These are phyloP conservation scores for Dinoponera quadriceps DNA, from an alignment of 1,140 invertebrate genomes.

Conservation along the genomic window DNA sequence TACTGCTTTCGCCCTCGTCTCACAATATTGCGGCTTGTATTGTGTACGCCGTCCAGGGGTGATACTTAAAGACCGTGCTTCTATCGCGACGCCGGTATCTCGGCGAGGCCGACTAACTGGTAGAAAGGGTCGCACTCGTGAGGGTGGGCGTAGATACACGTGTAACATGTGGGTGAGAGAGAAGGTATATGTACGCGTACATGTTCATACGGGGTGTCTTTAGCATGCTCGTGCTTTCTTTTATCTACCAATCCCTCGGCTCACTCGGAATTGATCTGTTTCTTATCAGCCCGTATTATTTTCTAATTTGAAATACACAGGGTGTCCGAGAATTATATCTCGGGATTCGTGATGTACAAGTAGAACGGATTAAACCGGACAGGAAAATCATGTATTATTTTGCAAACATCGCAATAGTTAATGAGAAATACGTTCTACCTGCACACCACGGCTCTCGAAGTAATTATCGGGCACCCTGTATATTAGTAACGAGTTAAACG, in stretches of 20 bases:
- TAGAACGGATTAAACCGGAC: too few species aligned
- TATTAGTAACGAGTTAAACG: too few species aligned
- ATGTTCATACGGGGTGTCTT: not conserved
- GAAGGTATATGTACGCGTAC: not conserved
- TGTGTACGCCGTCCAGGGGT: conserved; percentile 56
- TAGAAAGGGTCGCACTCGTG: conserved; percentile 41
- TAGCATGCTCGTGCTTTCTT: not conserved
- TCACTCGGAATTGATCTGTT: not conserved
- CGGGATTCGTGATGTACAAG: too few species aligned
- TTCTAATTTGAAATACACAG: not conserved
- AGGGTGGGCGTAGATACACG: conserved; percentile 6
- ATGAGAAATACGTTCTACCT: too few species aligned
- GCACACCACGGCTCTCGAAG: too few species aligned
- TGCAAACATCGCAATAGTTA: too few species aligned
- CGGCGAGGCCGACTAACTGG: conserved; percentile 48
- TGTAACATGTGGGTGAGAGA: conserved; percentile 5
- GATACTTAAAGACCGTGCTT: conserved; percentile 61
- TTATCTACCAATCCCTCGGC: not conserved
- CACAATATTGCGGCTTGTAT: conserved; percentile 64
- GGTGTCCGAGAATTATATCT: too few species aligned
- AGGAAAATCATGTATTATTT: too few species aligned
- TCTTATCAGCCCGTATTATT: not conserved
- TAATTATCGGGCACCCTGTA: too few species aligned
- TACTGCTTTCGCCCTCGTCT: conserved; percentile 27
- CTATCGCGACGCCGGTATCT: conserved; percentile 65